Evolutionary conservation across 2,888 invertebrate genomes (phyloP).

Genomic region (Drosophila kanekoi): DNA sequence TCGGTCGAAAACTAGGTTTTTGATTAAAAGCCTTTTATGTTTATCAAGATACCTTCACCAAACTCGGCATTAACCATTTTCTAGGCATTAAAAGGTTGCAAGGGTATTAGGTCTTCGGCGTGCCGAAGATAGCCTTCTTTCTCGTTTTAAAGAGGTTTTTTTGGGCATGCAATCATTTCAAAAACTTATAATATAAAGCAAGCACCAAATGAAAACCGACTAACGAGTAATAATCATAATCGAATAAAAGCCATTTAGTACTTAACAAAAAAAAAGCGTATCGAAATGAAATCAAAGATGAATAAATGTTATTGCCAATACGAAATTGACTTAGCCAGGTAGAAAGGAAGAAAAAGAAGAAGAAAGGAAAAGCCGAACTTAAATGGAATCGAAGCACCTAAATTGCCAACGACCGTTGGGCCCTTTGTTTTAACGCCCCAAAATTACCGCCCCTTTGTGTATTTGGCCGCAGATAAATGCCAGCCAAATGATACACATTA

Average conservation of each 20-base stretch:
- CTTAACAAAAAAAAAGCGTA: conserved; percentile 20
- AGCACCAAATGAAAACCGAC: background rate
- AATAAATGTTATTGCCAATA: conserved; percentile 49
- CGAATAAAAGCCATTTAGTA: conserved; percentile 23
- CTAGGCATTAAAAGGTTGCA: too few species aligned
- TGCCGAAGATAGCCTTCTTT: too few species aligned
- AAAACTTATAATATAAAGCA: background rate
- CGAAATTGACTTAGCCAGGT: conserved; percentile 59
- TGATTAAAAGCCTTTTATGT: too few species aligned
- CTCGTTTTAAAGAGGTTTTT: too few species aligned
- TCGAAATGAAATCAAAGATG: conserved; percentile 46
- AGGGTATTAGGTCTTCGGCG: too few species aligned
- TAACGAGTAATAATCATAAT: conserved; percentile 15
- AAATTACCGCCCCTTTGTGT: conserved; percentile 60
- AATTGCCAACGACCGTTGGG: conserved; percentile 18
- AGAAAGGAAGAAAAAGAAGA: conserved; percentile 13
- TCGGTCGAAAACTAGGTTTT: too few species aligned
- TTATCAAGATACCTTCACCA: too few species aligned
- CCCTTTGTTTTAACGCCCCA: conserved; percentile 45
- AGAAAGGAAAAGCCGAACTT: background rate
- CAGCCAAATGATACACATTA: conserved; percentile 70
- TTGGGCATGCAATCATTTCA: too few species aligned
- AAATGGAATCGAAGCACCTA: conserved; percentile 18
- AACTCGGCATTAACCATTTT: too few species aligned
- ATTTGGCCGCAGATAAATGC: conserved; percentile 62